Base-by-base conservation (phyloP, 2,888 invertebrate species). In the Drosophila tripunctata region DNA sequence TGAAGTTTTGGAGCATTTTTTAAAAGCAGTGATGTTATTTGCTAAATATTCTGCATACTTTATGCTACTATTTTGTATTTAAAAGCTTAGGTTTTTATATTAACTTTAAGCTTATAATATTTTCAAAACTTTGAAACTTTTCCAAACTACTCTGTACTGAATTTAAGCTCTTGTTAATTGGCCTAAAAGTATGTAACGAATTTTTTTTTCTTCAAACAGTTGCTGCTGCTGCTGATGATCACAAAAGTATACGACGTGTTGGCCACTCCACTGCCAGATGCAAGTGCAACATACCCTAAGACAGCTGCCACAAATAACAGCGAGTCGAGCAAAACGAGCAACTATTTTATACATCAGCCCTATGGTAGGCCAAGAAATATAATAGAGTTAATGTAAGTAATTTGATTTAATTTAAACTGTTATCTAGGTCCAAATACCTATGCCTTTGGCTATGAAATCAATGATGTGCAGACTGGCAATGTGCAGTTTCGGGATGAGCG, bases 401-500 rank as follows among this genome's bases (percentile, higher is more conserved):
- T 22, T 15, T 1, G 1, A 24, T 10, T 38, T 12, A 22, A 24
- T 14, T n/a, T 21, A 2, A 4, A 38, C 14, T 12, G 8, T 6
- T 0, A 2, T 8, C n/a, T 38, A 92, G 94, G 93, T 27, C 93
- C 93, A 15, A 94, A 94, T 15, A 94, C 94, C 0, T 96, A 96
- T 87, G 93, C 94, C 0, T 96, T 95, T 87, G 95, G 95, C 10
- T 96, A 95, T 86, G 94, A 95, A 78, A 91, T 95, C 5, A 92
- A 94, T 33, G 95, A 96, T 87, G 92, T 93, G 0, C 88, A 88
- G 5, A 93, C 93, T 2, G 93, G 94, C 8, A 95, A 96, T 78
- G 92, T 93, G 4, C 96, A 96, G 87, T 96, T 94, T 84, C 92
- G 95, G 3, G 93, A 93, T 48, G 96, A 96, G 87, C 94, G 95